Percentiles rank a stretch among this genome's conserved stretches.
phyloP scores from a whole-genome alignment of 2,888 invertebrate species.

The Phaedon cochleariae region DNA sequence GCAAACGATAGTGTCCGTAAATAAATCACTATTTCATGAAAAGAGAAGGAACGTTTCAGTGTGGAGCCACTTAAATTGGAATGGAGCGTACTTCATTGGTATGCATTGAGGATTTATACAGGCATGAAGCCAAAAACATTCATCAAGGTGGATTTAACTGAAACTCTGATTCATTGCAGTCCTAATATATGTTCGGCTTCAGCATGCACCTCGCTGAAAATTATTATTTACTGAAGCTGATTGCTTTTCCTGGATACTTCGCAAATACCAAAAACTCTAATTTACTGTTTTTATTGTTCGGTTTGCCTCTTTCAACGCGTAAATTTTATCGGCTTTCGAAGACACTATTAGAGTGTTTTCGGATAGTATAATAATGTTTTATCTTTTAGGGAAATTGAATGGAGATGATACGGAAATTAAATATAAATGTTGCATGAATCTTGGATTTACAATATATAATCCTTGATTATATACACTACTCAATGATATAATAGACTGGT shows the following conservation, averaged over 20 bases:
- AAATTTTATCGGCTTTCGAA: conserved; percentile 8
- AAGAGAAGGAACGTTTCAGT: conserved; percentile 48
- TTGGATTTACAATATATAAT: too few relatives aligned
- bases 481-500: too few relatives aligned
- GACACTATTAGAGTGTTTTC: too few relatives aligned
- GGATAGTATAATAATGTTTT: too few relatives aligned
- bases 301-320: conserved; percentile 14
- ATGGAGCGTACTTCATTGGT: conserved; percentile 63
- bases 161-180: conserved; percentile 64
- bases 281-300: conserved; percentile 40
- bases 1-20: not conserved
- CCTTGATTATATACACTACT: too few relatives aligned
- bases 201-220: conserved; percentile 58
- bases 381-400: too few relatives aligned
- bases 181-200: conserved; percentile 63
- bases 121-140: conserved; percentile 65
- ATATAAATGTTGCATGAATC: too few relatives aligned
- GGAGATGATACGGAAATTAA: too few relatives aligned
- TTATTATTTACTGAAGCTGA: conserved; percentile 61
- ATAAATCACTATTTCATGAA: conserved; percentile 5
- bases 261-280: conserved; percentile 45
- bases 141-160: conserved; percentile 65
- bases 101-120: conserved; percentile 65
- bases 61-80: conserved; percentile 56
- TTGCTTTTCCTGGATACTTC: conserved; percentile 54